Percentiles rank a stretch among this genome's conserved stretches.
Conservation (phyloP, 1,140 invertebrate species). For the Trissolcus basalis region DNA sequence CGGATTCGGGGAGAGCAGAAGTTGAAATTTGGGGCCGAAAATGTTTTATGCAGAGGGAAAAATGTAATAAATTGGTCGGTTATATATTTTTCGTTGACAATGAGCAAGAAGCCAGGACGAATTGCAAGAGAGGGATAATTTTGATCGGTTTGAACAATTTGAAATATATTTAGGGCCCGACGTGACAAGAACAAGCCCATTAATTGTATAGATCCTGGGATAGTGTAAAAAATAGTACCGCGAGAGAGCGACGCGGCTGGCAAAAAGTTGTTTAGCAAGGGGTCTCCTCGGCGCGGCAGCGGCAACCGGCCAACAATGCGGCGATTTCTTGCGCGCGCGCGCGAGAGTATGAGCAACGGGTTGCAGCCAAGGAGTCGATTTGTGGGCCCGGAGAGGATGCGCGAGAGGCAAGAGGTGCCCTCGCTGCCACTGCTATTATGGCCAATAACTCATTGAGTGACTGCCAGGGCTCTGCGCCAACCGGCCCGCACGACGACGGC, state of each 20-base stretch:
- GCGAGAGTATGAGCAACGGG: slow-evolving; percentile 34
- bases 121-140: no score
- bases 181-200: not conserved
- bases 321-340: slow-evolving; percentile 33
- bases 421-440: slow-evolving; percentile 74
- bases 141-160: no score
- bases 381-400: slow-evolving; percentile 58
- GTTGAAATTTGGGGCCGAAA: no score
- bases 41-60: no score
- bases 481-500: slow-evolving; percentile 56
- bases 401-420: slow-evolving; percentile 56
- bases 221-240: slow-evolving; percentile 6
- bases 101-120: no score
- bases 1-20: no score
- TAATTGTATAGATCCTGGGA: not conserved
- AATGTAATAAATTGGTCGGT: no score
- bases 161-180: no score
- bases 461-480: slow-evolving; percentile 66
- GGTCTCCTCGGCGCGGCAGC: slow-evolving; percentile 12
- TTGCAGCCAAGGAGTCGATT: slow-evolving; percentile 62
- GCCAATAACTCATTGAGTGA: slow-evolving; percentile 74
- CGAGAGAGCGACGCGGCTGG: slow-evolving; percentile 1
- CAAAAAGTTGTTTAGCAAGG: slow-evolving; percentile 40
- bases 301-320: slow-evolving; percentile 41
- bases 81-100: no score